Conservation (phyloP, 2,888 invertebrate species). For the Petrolisthes cinctipes region DNA sequence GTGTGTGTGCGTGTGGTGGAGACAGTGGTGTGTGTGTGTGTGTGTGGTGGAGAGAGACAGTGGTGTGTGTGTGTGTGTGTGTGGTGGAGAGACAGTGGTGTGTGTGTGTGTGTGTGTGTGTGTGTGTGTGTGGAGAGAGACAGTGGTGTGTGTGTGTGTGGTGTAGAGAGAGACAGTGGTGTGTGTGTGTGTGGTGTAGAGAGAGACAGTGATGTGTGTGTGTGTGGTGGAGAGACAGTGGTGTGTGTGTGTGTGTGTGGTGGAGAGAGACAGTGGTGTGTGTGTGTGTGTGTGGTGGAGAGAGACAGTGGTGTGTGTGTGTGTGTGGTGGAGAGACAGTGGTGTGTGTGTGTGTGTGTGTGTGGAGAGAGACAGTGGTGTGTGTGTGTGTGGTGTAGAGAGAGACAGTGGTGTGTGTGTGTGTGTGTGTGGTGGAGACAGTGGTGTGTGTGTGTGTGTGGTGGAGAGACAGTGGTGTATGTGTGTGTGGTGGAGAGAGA, state of each 20-base stretch:
- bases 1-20: background rate
- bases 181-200: too few relatives aligned
- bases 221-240: background rate
- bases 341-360: too few relatives aligned
- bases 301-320: too few relatives aligned
- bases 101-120: conserved; percentile 8
- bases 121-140: background rate
- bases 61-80: conserved; percentile 3
- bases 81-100: too few relatives aligned
- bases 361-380: conserved; percentile 28
- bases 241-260: background rate
- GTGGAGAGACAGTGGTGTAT: too few relatives aligned
- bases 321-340: conserved; percentile 9
- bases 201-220: background rate
- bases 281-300: conserved; percentile 2
- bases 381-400: too few relatives aligned
- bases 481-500: too few relatives aligned
- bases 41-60: background rate
- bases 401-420: conserved; percentile 1
- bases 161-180: background rate
- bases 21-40: background rate
- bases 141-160: too few relatives aligned
- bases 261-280: background rate
- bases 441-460: too few relatives aligned
- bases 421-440: too few relatives aligned